A percentile compares a stretch with the other conserved stretches of the same genome.
Conservation (phyloP, 1,140 invertebrate genomes). For the Magallana ariakensis region DNA sequence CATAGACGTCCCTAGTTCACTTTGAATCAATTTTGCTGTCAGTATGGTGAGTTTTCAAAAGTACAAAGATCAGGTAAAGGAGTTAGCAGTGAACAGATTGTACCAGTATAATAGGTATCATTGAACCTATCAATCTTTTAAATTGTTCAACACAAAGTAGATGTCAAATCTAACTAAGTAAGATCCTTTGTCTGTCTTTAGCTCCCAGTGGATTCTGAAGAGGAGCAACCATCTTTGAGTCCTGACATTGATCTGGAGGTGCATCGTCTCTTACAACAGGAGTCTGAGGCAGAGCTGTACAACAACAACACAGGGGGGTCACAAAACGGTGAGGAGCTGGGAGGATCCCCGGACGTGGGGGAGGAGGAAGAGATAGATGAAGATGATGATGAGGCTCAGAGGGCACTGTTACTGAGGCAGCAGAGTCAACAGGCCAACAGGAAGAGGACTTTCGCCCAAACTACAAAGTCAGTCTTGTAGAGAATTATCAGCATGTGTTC, state of each 20-base stretch:
- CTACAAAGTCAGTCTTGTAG: neutral
- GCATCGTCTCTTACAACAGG: neutral
- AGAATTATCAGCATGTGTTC: too few species aligned
- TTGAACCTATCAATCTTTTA: too few species aligned
- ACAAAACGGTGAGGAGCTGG: neutral
- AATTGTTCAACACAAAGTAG: too few species aligned
- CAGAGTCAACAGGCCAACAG: slow-evolving; percentile 25
- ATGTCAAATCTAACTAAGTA: too few species aligned
- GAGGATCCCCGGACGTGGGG: neutral
- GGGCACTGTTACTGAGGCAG: slow-evolving; percentile 16
- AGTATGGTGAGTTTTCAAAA: too few species aligned
- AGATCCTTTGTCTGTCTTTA: neutral
- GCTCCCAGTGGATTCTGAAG: slow-evolving; percentile 3
- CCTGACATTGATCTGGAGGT: slow-evolving; percentile 27
- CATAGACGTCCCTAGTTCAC: too few species aligned
- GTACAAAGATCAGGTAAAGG: too few species aligned
- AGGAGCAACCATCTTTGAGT: neutral
- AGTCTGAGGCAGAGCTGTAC: neutral
- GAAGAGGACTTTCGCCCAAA: neutral
- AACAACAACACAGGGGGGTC: neutral
- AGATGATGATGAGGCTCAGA: slow-evolving; percentile 27
- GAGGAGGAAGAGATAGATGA: slow-evolving; percentile 41
- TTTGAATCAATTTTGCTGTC: too few species aligned
- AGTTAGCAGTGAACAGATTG: too few species aligned
- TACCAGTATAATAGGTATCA: too few species aligned